Evolutionary conservation across 64 coral and sea anemone species (phyloP), one percentile per base, ranked within the genome.

Genomic region (Porites australiensis): DNA sequence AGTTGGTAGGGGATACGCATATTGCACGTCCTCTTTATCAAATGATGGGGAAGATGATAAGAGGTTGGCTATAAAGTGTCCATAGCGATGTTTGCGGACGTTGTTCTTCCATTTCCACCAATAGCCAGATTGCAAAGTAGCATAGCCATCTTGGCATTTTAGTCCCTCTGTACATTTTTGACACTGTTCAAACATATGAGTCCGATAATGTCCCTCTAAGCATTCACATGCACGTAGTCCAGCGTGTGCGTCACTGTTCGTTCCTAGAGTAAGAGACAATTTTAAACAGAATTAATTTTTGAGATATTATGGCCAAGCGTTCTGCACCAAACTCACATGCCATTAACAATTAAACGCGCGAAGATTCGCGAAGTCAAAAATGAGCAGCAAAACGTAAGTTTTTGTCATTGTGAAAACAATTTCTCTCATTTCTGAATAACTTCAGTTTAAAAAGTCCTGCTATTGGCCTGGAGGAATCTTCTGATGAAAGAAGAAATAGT

Each of bases 91-190:
- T 15, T 82, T 82, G 1, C 58, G 44, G 51, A 19, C 58, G 44
- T 18, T 19, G 23, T 82, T 53, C 58, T 58, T 52, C 79, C 79
- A 82, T 13, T 58, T 15, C 79, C 79, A 82, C 45, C 45, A 82
- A 23, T 19, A 82, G 1, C 79, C 79, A 4, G 18, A 12, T 61
- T 82, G 51, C 13, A 82, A 19, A 0, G 4, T 22, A 4, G n/a
- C 4, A 19, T 14, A 5, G 8, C n/a, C 79, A 9, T 82, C 48
- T 37, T 37, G 27, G 27, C 27, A 37, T 37, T 37, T 37, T 37
- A 37, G 27, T 37, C 27, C 27, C 27, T 22, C 27, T 82, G 9
- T 16, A 23, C 79, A 82, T 23, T 44, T 12, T 15, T 2, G 58
- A 18, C 79, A 82, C 44, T 12, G 4, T 2, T 53, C 49, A 82